Conservation (phyloP, 2,113 vertebrate genomes). For the Heloderma charlesbogerti region DNA sequence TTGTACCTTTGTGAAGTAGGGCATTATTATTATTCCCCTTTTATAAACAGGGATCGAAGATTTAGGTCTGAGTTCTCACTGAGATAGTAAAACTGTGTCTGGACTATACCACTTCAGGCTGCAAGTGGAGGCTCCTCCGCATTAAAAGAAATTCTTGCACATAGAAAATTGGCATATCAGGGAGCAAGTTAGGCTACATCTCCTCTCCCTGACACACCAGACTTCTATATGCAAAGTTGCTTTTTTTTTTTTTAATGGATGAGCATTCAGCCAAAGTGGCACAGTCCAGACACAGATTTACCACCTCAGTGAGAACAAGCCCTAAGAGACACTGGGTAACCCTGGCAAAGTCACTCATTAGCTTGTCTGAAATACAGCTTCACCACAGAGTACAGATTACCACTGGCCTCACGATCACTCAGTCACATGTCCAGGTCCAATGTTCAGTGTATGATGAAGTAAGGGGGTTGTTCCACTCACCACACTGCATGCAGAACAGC, state of each 20-base stretch:
- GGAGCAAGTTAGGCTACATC: not conserved
- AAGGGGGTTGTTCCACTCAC: not conserved
- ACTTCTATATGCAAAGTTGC: not conserved
- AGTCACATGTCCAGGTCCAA: not conserved
- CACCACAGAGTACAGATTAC: not conserved
- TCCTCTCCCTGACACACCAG: not conserved
- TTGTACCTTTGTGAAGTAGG: not conserved
- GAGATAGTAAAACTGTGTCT: too few relatives aligned
- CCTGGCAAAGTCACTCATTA: not conserved
- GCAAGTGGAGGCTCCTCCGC: not conserved
- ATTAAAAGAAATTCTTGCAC: not conserved
- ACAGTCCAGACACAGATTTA: not conserved
- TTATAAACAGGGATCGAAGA: not conserved
- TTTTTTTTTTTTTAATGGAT: not conserved
- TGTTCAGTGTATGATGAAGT: not conserved
- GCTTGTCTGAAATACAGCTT: not conserved
- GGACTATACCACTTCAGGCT: not conserved
- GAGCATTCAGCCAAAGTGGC: not conserved
- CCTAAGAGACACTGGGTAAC: not conserved
- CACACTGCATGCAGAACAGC: not conserved
- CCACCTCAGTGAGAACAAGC: not conserved
- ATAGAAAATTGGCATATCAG: not conserved
- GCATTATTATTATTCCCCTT: not conserved
- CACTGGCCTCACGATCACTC: not conserved
- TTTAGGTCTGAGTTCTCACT: not conserved